These are phyloP conservation scores for Sweltsa coloradensis DNA, from an alignment of 1,140 invertebrate species.

Conservation along the genomic window DNA sequence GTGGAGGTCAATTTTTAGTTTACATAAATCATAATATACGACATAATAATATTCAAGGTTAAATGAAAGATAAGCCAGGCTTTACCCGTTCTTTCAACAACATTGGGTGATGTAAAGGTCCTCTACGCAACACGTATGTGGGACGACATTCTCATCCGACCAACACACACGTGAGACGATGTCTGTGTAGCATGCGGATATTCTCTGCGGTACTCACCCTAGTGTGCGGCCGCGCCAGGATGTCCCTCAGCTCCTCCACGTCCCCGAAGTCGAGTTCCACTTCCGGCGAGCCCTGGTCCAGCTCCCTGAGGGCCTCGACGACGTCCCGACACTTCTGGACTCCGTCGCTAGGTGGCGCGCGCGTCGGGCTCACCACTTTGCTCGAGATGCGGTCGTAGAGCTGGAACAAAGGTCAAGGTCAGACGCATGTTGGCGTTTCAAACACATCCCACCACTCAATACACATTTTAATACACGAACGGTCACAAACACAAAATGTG, in stretches of 20 bases:
- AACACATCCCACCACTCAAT: too few relatives aligned
- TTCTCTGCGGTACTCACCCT: conserved; percentile 56
- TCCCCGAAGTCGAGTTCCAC: conserved; percentile 34
- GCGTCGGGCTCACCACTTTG: conserved; percentile 54
- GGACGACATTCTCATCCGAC: conserved; percentile 30
- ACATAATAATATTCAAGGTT: too few relatives aligned
- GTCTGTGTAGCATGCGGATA: conserved; percentile 1
- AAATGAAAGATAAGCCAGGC: too few relatives aligned
- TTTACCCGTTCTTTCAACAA: too few relatives aligned
- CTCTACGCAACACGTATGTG: too few relatives aligned
- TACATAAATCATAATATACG: too few relatives aligned
- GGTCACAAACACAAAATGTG: too few relatives aligned
- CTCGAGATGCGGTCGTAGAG: conserved; percentile 76
- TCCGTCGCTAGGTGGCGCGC: conserved; percentile 66
- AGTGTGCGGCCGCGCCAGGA: conserved; percentile 69
- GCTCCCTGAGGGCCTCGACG: conserved; percentile 48
- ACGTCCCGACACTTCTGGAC: conserved; percentile 62
- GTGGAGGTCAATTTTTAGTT: too few relatives aligned
- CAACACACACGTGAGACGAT: not conserved
- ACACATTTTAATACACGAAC: too few relatives aligned
- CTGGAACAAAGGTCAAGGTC: too few relatives aligned
- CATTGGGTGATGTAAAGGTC: too few relatives aligned
- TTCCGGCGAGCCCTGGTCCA: conserved; percentile 37
- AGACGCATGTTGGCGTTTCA: too few relatives aligned
- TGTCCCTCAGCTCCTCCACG: conserved; percentile 64